Percentiles rank a stretch among this genome's conserved stretches.
phyloP scores from a whole-genome alignment of 2,888 invertebrate genomes.

The Amblyjoppa fuscipennis region DNA sequence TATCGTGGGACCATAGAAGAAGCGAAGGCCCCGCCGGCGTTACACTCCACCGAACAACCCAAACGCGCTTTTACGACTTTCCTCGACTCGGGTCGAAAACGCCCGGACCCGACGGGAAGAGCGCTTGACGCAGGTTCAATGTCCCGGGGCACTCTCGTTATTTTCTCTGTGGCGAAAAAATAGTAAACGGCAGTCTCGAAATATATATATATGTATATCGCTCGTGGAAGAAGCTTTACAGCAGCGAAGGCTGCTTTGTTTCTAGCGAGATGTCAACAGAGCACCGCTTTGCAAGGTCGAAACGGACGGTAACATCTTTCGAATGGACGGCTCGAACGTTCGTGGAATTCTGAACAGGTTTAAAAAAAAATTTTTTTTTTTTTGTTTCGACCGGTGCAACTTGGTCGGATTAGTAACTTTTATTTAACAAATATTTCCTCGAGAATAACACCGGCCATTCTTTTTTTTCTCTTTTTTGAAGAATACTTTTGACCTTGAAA shows the following conservation, averaged over 20 bases:
- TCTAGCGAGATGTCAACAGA: background rate
- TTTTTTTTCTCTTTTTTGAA: too few relatives aligned
- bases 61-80: slow-evolving; percentile 33
- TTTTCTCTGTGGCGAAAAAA: slow-evolving; percentile 3
- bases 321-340: background rate
- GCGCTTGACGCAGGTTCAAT: slow-evolving; percentile 39
- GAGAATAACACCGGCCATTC: too few relatives aligned
- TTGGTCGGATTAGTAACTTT: too few relatives aligned
- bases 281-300: background rate
- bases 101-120: slow-evolving; percentile 26
- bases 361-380: too few relatives aligned
- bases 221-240: background rate
- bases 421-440: too few relatives aligned
- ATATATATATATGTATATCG: background rate
- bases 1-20: slow-evolving; percentile 53
- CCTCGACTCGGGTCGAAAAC: slow-evolving; percentile 47
- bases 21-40: slow-evolving; percentile 12
- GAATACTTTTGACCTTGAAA: too few relatives aligned
- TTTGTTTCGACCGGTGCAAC: too few relatives aligned
- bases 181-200: background rate
- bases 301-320: background rate
- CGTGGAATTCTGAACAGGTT: background rate
- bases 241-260: background rate
- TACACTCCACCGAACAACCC: background rate
- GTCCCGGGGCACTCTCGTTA: slow-evolving; percentile 18